Base-by-base conservation (phyloP, 2,888 invertebrate genomes). In the Kuschelorhynchus macadamiae region DNA sequence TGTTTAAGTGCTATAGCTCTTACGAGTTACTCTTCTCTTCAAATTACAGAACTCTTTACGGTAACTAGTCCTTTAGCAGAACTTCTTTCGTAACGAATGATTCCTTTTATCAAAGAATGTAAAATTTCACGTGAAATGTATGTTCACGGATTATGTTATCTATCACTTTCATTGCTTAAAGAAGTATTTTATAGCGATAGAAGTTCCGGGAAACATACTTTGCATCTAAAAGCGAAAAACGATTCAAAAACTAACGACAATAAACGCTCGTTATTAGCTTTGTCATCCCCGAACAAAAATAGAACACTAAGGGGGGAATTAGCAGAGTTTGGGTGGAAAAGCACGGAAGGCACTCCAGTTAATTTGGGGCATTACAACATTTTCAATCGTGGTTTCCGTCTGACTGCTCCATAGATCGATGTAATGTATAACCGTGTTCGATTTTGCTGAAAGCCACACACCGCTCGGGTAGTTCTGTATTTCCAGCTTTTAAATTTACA, bases 291-390 rank as follows among this genome's bases (percentile, higher is more conserved):
- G 55, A 42, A 17, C 36, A 61, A 52, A 67, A 67, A 64, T 33
- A 39, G 55, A 60, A 5, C 59, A 52, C 39, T 42, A 52, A 63
- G 77, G 25, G 77, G 25, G 65, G 71, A 77, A 79, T 77, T 77
- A 75, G 76, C 76, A 67, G 71, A 76, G 56, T 53, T 71, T 67
- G 65, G 67, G 57, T 50, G 76, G 73, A 76, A 77, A 72, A 73
- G 76, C 75, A 71, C 70, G 72, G 71, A 77, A 76, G 76, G 77
- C 78, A 78, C 76, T 76, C 75, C 71, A 78, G 79, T 79, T 81
- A 80, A 80, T 80, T 80, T 79, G 73, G 75, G 73, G 75, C 78
- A 80, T 80, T 80, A 80, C 75, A 76, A 74, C 78, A 79, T 78
- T 80, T 79, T 76, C 76, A 79, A 76, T 77, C 74, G 81, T 73